phyloP scores from a whole-genome alignment of 37 sponge, comb jelly and placozoan genomes.

The Amphimedon queenslandica region DNA sequence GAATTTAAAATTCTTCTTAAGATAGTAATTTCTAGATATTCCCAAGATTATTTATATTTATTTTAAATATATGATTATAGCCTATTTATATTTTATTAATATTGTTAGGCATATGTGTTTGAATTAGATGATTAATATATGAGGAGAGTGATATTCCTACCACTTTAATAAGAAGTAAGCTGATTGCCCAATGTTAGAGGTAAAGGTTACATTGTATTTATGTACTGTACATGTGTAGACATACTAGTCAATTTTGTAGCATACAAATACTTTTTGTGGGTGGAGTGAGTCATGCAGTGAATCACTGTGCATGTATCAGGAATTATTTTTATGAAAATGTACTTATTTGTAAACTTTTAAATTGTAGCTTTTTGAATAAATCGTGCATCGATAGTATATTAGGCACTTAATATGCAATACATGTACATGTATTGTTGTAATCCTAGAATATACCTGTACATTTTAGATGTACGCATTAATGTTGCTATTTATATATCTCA shows the following conservation, averaged over 20 bases:
- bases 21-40: too few relatives aligned
- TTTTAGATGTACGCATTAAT: slow-evolving; percentile 6
- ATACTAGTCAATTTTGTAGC: slow-evolving; percentile 6
- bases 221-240: slow-evolving; percentile 8
- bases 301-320: slow-evolving; percentile 16
- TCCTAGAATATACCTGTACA: too few relatives aligned
- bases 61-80: background rate
- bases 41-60: too few relatives aligned
- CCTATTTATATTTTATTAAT: background rate
- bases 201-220: too few relatives aligned
- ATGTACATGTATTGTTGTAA: too few relatives aligned
- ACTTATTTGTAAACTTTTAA: too few relatives aligned
- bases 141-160: slow-evolving; percentile 96
- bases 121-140: slow-evolving; percentile 93
- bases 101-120: slow-evolving; percentile 87
- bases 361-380: too few relatives aligned
- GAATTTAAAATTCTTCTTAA: too few relatives aligned
- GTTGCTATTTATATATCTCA: background rate
- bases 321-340: slow-evolving; percentile 7
- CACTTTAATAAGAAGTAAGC: slow-evolving; percentile 91
- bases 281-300: too few relatives aligned
- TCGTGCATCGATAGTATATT: too few relatives aligned
- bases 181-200: slow-evolving; percentile 82
- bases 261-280: too few relatives aligned
- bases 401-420: too few relatives aligned